A percentile compares a stretch with the other conserved stretches of the same genome.
Conservation (phyloP, 2,888 invertebrate genomes). For the Germaria angustata region DNA sequence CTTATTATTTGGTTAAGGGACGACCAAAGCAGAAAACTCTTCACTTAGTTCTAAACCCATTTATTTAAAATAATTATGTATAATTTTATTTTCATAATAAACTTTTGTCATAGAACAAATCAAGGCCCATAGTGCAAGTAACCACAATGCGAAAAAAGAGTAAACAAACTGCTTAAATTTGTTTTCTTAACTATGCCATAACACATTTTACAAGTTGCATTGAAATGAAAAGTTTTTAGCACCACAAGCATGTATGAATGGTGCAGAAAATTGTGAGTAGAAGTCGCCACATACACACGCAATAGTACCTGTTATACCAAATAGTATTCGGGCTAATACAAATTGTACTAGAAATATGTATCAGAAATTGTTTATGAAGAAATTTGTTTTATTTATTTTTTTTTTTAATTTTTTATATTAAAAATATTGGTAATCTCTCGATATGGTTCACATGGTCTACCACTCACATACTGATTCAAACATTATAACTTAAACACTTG, state of each 20-base stretch:
- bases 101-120: no score
- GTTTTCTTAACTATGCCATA: conserved; percentile 48
- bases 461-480: conserved; percentile 20
- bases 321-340: background rate
- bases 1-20: no score
- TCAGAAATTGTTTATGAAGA: conserved; percentile 9
- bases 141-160: background rate
- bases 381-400: conserved; percentile 13
- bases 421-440: conserved; percentile 2
- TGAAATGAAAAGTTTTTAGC: conserved; percentile 53
- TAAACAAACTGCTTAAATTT: conserved; percentile 26
- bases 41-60: no score
- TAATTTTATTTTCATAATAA: no score
- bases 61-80: no score
- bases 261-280: background rate
- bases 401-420: background rate
- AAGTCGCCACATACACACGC: background rate
- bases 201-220: conserved; percentile 27
- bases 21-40: no score
- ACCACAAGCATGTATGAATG: background rate
- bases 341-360: background rate
- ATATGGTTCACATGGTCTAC: conserved; percentile 54
- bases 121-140: conserved; percentile 9
- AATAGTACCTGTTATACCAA: background rate
- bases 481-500: conserved; percentile 12